Conservation (phyloP, 2,797 vertebrate species). For the Hippopotamyrus pictus region DNA sequence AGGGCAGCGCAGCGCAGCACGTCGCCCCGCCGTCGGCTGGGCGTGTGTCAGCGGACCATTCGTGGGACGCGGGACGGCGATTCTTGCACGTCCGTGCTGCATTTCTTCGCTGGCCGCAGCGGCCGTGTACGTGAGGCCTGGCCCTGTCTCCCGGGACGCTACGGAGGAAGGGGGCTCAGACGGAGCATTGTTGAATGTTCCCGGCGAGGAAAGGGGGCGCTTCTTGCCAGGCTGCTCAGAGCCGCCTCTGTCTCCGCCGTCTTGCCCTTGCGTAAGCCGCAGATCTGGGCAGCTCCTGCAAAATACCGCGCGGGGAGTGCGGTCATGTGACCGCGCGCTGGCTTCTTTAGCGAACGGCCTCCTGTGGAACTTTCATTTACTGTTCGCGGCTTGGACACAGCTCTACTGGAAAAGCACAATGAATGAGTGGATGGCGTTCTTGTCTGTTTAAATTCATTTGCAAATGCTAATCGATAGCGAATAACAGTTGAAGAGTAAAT, state of each 20-base stretch:
- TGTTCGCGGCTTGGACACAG: background rate
- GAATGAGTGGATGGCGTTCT: background rate
- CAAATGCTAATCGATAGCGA: background rate
- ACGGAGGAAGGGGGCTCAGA: background rate
- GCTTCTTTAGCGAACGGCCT: background rate
- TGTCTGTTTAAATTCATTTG: background rate
- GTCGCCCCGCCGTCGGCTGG: background rate
- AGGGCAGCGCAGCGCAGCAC: background rate
- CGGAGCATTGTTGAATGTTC: slow-evolving; percentile 18
- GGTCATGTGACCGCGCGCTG: background rate
- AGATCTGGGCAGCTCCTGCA: background rate
- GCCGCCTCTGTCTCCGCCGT: background rate
- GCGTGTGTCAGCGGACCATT: background rate
- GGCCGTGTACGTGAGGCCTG: background rate
- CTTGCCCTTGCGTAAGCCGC: background rate
- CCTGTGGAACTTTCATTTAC: background rate
- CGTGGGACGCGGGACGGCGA: background rate
- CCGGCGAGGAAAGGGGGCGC: background rate
- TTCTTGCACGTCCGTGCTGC: slow-evolving; percentile 17
- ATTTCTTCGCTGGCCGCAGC: slow-evolving; percentile 17
- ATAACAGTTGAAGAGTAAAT: background rate
- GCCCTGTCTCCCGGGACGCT: slow-evolving; percentile 36
- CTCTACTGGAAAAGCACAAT: background rate
- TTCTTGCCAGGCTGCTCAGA: slow-evolving; percentile 7
- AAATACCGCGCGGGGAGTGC: background rate